A percentile compares a stretch with the other conserved stretches of the same genome.
Conservation (phyloP, 2,797 vertebrate species). For the Cuculus canorus region DNA sequence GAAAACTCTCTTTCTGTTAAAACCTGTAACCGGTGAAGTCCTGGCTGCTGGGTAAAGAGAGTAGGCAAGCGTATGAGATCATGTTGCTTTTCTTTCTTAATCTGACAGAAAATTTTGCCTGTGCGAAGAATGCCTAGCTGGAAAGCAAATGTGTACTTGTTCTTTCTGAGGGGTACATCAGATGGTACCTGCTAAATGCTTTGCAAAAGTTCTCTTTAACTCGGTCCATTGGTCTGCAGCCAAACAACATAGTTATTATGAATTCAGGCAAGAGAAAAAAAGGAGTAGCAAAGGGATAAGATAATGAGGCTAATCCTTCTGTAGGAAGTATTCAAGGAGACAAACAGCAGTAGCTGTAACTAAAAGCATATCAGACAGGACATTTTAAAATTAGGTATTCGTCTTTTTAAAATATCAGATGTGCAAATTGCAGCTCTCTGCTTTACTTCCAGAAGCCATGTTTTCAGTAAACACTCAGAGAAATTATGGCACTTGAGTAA, state of each 20-base stretch:
- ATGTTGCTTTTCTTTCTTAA: neutral
- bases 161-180: neutral
- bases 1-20: neutral
- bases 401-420: neutral
- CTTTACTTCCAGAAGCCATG: neutral
- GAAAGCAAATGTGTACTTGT: accelerated
- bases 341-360: neutral
- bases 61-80: neutral
- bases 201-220: neutral
- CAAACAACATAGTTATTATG: neutral
- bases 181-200: neutral
- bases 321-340: neutral
- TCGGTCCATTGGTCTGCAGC: neutral
- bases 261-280: neutral
- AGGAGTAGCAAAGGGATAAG: neutral
- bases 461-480: neutral
- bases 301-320: neutral
- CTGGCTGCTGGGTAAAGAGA: neutral
- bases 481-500: neutral
- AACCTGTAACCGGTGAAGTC: neutral
- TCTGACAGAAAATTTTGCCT: neutral
- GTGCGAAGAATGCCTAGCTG: neutral
- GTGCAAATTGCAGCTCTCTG: neutral
- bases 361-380: neutral
- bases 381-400: neutral